Evolutionary conservation across 2,113 vertebrate species (phyloP), one percentile per base, ranked within the genome.

Genomic region (Typhlomys cinereus): DNA sequence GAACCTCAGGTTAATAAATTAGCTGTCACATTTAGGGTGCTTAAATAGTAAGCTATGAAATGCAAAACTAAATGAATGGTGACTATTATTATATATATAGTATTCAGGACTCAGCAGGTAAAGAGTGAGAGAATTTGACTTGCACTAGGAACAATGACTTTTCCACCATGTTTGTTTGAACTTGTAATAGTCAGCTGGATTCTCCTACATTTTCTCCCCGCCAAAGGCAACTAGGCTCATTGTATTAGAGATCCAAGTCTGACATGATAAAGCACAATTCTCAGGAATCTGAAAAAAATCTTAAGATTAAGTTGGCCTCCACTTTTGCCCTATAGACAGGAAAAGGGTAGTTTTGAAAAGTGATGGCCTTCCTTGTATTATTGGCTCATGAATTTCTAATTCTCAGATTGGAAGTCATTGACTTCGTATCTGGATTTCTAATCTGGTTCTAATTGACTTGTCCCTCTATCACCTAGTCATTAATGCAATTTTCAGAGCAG

Each of bases 351-450:
- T 91, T 96, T 85, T 80, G 41, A 91, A 94, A 91, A 83, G 62
- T 73, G 76, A 61, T 89, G 62, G 18, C 8, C 67, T 34, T 61
- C 79, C 36, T 90, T 64, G 29, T 70, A 66, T 54, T 91, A 70
- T 67, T 93, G 74, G 41, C 82, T 89, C 93, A 89, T 94, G 70
- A 90, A 90, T 93, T 92, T 64, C 31, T 89, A 76, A 92, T 84
- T 93, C 82, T 94, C 83, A 80, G 39, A 79, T 92, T 90, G 90
- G 74, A 95, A 95, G 81, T 88, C 90, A 94, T 70, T 93, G 73
- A 89, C 36, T 95, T 96, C 39, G n/a, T 92, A 85, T 91, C 61
- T 95, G 17, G 46, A 85, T 80, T 90, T 78, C 95, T 96, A 94
- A 95, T 81, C 74, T 48, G 54, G 52, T 92, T 94, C 59, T 93